A percentile compares a stretch with the other conserved stretches of the same genome.
Evolutionary conservation across 92 coral and sea anemone genomes (phyloP).

Genomic region (Palythoa heliodiscus): DNA sequence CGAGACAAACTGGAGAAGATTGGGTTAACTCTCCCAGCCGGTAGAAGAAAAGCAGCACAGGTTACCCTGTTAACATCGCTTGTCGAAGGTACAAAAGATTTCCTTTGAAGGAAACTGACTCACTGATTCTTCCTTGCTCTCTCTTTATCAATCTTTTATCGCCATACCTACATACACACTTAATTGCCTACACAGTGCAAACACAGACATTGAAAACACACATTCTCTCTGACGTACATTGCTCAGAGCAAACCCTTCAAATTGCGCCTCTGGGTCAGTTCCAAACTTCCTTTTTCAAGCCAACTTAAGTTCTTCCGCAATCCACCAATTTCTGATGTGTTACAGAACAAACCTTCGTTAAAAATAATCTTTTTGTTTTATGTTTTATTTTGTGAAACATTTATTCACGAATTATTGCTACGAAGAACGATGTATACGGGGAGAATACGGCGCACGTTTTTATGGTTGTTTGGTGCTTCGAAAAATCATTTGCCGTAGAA

Average conservation of each 20-base stretch:
- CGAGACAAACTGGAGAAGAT: conserved; percentile 98
- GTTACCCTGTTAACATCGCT: conserved; percentile 95
- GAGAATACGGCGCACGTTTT: background rate
- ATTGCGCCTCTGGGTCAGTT: background rate
- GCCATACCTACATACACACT: background rate
- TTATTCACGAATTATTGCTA: background rate
- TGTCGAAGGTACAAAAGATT: conserved; percentile 81
- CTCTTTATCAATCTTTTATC: background rate
- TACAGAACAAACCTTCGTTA: background rate
- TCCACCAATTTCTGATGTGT: background rate
- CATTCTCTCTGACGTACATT: background rate
- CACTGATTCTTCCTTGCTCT: background rate
- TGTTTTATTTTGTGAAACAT: background rate
- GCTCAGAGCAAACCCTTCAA: background rate
- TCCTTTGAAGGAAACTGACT: background rate
- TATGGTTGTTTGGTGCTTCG: background rate
- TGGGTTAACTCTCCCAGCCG: conserved; percentile 96
- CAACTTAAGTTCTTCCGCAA: background rate
- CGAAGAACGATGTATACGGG: background rate
- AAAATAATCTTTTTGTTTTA: background rate
- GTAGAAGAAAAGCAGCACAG: conserved; percentile 98
- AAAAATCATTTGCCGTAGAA: background rate
- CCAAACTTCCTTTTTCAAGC: background rate
- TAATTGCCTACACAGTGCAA: background rate
- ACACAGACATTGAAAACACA: background rate